Evolutionary conservation across 1,140 invertebrate species (phyloP).

Genomic region (Eupristina koningsbergeri): DNA sequence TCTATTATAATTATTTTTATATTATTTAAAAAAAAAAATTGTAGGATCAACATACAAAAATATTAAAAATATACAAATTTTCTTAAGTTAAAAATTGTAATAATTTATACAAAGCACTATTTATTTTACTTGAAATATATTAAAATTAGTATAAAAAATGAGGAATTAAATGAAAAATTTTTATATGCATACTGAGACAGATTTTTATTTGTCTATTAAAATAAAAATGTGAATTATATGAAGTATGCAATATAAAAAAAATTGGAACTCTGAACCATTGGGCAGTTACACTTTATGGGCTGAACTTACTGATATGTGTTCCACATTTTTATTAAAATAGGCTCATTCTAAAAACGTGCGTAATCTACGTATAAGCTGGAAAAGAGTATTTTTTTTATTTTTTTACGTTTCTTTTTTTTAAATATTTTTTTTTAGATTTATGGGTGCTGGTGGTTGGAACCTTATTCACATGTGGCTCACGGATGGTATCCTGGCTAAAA

Average conservation of each 20-base stretch:
- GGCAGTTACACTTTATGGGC: conserved; percentile 52
- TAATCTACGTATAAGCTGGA: background rate
- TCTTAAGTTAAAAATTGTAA: no score
- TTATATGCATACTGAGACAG: conserved; percentile 43
- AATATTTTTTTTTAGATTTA: conserved; percentile 78
- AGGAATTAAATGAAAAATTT: background rate
- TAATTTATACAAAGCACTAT: no score
- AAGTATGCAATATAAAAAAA: conserved; percentile 48
- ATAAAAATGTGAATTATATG: conserved; percentile 32
- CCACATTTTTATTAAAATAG: conserved; percentile 23
- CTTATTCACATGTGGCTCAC: conserved; percentile 90
- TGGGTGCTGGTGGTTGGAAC: conserved; percentile 92
- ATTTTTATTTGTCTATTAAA: conserved; percentile 29
- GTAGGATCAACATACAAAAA: background rate
- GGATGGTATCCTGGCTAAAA: conserved; percentile 86
- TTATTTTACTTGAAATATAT: background rate
- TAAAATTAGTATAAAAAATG: no score
- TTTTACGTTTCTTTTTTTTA: no score
- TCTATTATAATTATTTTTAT: conserved; percentile 28
- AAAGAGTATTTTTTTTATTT: background rate
- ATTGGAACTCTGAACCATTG: conserved; percentile 60
- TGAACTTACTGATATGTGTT: conserved; percentile 57
- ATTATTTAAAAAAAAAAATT: conserved; percentile 4
- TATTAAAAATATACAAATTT: background rate
- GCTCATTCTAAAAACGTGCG: background rate